phyloP scores from a whole-genome alignment of 1,140 invertebrate genomes.

The Drosophila subobscura region DNA sequence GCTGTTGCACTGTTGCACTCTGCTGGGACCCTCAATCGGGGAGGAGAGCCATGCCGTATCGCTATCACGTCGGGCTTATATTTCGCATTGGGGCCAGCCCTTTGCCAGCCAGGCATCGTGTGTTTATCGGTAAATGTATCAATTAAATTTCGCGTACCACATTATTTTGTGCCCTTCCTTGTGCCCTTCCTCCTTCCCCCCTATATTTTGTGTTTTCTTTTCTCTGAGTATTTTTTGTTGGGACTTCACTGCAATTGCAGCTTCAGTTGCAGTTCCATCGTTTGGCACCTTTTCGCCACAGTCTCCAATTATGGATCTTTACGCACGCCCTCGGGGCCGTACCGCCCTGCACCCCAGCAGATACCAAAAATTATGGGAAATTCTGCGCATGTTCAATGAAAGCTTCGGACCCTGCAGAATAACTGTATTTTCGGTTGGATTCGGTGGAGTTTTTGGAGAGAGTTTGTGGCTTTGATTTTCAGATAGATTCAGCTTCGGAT shows the following conservation, averaged over 20 bases:
- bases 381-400: constrained; percentile 6
- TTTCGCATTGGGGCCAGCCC: constrained; percentile 59
- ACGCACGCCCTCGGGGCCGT: constrained; percentile 17
- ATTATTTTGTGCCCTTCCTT: constrained; percentile 51
- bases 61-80: constrained; percentile 46
- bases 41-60: constrained; percentile 27
- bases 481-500: too few relatives aligned
- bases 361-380: constrained; percentile 36
- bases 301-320: constrained; percentile 50
- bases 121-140: constrained; percentile 82
- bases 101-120: constrained; percentile 47
- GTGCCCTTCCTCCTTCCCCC: not conserved
- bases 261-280: constrained; percentile 57
- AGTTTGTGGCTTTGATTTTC: not conserved
- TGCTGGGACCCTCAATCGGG: constrained; percentile 9
- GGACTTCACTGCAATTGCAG: constrained; percentile 73
- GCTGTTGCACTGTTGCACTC: not conserved
- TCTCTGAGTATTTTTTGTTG: constrained; percentile 28
- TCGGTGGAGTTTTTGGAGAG: constrained; percentile 2
- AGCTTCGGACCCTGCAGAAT: constrained; percentile 20
- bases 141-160: constrained; percentile 80
- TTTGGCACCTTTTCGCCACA: constrained; percentile 62
- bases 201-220: constrained; percentile 42
- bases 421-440: constrained; percentile 26
- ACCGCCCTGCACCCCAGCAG: constrained; percentile 3